A percentile compares a stretch with the other conserved stretches of the same genome.
phyloP scores from a whole-genome alignment of 1,140 invertebrate species.

The Archivesica marissinica region DNA sequence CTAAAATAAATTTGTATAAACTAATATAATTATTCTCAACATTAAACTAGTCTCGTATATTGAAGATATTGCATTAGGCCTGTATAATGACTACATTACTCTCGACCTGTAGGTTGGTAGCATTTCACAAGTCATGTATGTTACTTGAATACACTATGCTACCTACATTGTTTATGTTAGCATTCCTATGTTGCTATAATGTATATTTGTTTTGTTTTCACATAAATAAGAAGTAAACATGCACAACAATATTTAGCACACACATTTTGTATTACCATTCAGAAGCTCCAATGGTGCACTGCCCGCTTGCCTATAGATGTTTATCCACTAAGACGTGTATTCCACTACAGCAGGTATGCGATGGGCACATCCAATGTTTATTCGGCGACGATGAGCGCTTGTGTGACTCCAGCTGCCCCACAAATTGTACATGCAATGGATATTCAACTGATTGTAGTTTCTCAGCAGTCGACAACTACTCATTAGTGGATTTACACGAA shows the following conservation, averaged over 20 bases:
- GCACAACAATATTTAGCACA: not conserved
- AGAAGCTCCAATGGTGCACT: not conserved
- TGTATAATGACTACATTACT: not conserved
- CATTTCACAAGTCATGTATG: no score
- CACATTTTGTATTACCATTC: not conserved
- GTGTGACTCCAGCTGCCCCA: not conserved
- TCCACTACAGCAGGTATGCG: not conserved
- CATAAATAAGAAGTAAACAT: not conserved
- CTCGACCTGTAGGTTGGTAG: no score
- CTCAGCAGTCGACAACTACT: not conserved
- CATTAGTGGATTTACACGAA: not conserved
- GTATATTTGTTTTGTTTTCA: not conserved
- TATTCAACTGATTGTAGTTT: not conserved
- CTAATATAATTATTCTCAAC: no score
- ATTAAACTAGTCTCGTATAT: no score
- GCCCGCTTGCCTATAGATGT: constrained; percentile 1
- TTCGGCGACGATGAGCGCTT: constrained; percentile 19
- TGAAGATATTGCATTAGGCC: no score
- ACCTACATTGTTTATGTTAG: not conserved
- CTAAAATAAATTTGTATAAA: no score
- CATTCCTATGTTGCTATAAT: no score
- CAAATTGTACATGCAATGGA: not conserved
- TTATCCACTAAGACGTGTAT: not conserved
- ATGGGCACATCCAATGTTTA: not conserved
- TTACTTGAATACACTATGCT: not conserved